These are phyloP conservation scores for Ahaetulla prasina DNA, from an alignment of 2,113 vertebrate species.

Conservation along the genomic window DNA sequence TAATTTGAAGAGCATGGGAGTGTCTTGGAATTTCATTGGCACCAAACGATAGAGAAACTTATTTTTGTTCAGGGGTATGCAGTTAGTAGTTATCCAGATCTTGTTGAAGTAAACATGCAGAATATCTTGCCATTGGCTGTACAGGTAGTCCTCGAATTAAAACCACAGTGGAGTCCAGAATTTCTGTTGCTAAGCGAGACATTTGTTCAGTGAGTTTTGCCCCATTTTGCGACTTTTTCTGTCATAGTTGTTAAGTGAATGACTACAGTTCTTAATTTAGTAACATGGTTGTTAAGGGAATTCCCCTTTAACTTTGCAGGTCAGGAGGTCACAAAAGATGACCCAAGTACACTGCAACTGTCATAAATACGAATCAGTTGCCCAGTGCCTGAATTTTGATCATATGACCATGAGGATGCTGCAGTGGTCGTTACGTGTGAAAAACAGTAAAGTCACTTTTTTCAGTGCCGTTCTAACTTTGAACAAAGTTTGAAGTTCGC, in stretches of 20 bases:
- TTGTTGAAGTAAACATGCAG: background rate
- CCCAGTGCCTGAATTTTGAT: too few relatives aligned
- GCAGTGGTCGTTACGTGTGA: too few relatives aligned
- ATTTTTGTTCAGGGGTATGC: background rate
- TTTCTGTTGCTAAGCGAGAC: background rate
- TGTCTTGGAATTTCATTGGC: background rate
- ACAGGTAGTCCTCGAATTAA: background rate
- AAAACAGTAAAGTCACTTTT: too few relatives aligned
- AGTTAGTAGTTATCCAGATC: background rate
- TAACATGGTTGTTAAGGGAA: background rate
- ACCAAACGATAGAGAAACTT: background rate
- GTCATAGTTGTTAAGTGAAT: background rate
- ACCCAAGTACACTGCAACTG: too few relatives aligned
- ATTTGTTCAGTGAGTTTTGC: background rate
- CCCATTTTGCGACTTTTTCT: background rate
- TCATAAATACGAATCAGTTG: too few relatives aligned
- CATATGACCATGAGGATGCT: too few relatives aligned
- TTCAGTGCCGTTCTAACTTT: too few relatives aligned
- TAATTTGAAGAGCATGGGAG: background rate
- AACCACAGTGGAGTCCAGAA: background rate
- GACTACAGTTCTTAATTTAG: background rate
- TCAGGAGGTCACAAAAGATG: background rate
- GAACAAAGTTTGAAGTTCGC: too few relatives aligned
- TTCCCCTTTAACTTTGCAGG: background rate
- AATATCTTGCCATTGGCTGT: background rate